Conservation (phyloP, 2,888 invertebrate genomes). For the Scaptomyza parva region DNA sequence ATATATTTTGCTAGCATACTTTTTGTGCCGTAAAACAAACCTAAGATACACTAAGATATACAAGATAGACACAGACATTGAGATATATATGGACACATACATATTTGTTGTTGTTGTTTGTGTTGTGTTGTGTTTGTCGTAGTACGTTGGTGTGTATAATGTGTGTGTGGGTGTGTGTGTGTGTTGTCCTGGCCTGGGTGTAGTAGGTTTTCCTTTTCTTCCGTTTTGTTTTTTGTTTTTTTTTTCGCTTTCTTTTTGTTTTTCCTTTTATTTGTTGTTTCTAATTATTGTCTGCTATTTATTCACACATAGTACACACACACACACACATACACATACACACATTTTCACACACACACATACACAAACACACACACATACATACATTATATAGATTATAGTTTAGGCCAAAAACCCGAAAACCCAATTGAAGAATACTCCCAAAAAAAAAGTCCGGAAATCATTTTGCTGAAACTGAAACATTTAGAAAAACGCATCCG, state of each 20-base stretch:
- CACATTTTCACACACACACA: slow-evolving; percentile 7
- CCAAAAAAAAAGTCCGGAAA: slow-evolving; percentile 17
- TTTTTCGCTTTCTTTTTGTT: slow-evolving; percentile 17
- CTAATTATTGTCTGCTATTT: slow-evolving; percentile 84
- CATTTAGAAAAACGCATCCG: neutral
- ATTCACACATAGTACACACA: slow-evolving; percentile 69
- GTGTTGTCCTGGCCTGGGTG: slow-evolving; percentile 21
- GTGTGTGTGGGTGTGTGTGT: slow-evolving; percentile 38
- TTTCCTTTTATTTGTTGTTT: slow-evolving; percentile 47
- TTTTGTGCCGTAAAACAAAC: neutral
- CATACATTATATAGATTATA: slow-evolving; percentile 33
- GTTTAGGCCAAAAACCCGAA: slow-evolving; percentile 3
- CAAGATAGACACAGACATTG: neutral
- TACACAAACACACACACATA: slow-evolving; percentile 24
- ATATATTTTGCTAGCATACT: neutral
- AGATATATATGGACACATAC: neutral
- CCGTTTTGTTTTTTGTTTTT: slow-evolving; percentile 14
- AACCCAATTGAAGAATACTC: slow-evolving; percentile 9
- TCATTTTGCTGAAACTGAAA: slow-evolving; percentile 3
- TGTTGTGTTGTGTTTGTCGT: too few relatives aligned
- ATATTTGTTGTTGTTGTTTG: neutral
- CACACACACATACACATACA: slow-evolving; percentile 22
- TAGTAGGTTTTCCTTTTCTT: slow-evolving; percentile 32
- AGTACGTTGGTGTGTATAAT: slow-evolving; percentile 29
- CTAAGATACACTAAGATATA: slow-evolving; percentile 1